A percentile compares a stretch with the other conserved stretches of the same genome.
Conservation (phyloP, 2,797 vertebrate genomes). For the Erpetoichthys calabaricus region DNA sequence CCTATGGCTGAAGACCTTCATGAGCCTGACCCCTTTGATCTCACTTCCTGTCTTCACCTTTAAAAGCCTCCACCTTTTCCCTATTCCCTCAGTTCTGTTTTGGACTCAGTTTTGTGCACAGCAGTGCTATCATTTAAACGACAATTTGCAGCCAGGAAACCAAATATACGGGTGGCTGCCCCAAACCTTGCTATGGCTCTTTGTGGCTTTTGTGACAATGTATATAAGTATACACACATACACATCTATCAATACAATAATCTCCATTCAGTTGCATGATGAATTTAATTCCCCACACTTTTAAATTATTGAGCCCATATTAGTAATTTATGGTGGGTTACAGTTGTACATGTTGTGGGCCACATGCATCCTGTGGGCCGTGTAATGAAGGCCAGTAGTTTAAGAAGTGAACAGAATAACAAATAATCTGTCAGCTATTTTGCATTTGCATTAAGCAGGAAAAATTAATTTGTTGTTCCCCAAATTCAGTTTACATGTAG, state of each 20-base stretch:
- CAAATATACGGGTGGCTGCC: no score
- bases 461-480: conserved; percentile 15
- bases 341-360: conserved; percentile 36
- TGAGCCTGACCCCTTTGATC: no score
- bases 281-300: conserved; percentile 31
- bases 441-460: conserved; percentile 23
- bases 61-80: no score
- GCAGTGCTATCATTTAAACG: no score
- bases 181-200: no score
- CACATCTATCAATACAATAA: background rate
- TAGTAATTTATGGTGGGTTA: conserved; percentile 35
- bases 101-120: no score
- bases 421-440: conserved; percentile 36
- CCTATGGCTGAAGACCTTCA: no score
- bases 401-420: conserved; percentile 35
- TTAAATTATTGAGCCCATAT: conserved; percentile 28
- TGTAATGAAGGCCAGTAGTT: conserved; percentile 36
- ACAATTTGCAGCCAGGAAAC: no score
- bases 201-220: no score
- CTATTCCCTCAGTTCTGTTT: no score
- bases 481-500: conserved; percentile 5
- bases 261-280: conserved; percentile 25
- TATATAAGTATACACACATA: no score
- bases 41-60: no score
- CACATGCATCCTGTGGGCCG: conserved; percentile 32